Conservation (phyloP, 1,140 invertebrate species). For the Trinorchestia longiramus region DNA sequence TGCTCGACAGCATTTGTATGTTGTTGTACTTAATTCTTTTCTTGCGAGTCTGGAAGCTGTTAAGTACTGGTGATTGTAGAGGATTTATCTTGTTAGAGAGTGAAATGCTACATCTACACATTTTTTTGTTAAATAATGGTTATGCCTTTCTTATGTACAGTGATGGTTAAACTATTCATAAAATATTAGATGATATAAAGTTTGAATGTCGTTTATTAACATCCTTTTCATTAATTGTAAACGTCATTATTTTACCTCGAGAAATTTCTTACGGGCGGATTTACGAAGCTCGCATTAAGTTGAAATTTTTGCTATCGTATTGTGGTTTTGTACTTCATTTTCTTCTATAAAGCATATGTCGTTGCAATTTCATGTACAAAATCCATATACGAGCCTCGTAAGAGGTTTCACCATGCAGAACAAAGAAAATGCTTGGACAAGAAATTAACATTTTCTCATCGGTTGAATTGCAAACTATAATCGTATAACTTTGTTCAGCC, state of each 20-base stretch:
- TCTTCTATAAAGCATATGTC: too few species aligned
- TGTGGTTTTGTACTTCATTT: too few species aligned
- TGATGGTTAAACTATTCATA: conserved; percentile 54
- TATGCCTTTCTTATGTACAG: conserved; percentile 54
- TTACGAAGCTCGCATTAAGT: background rate
- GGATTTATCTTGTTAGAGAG: conserved; percentile 52
- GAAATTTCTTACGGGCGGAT: background rate
- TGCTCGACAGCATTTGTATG: background rate
- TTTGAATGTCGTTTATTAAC: background rate
- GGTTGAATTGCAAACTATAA: too few species aligned
- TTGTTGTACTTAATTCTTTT: conserved; percentile 1
- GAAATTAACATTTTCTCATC: too few species aligned
- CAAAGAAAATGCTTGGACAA: too few species aligned
- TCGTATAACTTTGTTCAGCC: too few species aligned
- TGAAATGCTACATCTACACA: conserved; percentile 51
- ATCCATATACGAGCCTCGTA: too few species aligned
- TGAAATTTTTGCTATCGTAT: too few species aligned
- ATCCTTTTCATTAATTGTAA: background rate
- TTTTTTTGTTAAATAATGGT: conserved; percentile 54
- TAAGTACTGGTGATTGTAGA: conserved; percentile 48
- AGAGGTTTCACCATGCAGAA: too few species aligned
- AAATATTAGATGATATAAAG: conserved; percentile 54
- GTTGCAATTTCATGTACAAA: too few species aligned
- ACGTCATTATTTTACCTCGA: background rate
- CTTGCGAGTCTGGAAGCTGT: conserved; percentile 11